Evolutionary conservation across 1,140 invertebrate genomes (phyloP).

Genomic region (Musca vetustissima): DNA sequence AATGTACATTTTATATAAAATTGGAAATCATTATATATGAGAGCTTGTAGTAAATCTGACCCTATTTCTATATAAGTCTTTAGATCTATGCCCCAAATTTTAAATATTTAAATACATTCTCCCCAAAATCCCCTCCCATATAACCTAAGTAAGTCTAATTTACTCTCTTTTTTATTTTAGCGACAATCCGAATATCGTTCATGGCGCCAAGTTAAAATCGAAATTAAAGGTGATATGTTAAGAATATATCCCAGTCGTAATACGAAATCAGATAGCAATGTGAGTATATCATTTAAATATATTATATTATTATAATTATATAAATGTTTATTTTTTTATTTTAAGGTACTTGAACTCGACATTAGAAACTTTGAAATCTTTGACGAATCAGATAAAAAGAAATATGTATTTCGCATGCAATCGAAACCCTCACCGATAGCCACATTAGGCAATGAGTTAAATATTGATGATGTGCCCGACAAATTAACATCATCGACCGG

Average conservation of each 20-base stretch:
- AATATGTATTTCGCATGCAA: slow-evolving; percentile 53
- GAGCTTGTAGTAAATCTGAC: too few species aligned
- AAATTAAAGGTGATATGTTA: slow-evolving; percentile 50
- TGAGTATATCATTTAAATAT: slow-evolving; percentile 25
- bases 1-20: too few species aligned
- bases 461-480: slow-evolving; percentile 44
- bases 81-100: too few species aligned
- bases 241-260: slow-evolving; percentile 51
- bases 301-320: not conserved
- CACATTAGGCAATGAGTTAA: slow-evolving; percentile 47
- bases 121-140: too few species aligned
- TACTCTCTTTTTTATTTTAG: slow-evolving; percentile 27
- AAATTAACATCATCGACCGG: slow-evolving; percentile 42
- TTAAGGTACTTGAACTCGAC: slow-evolving; percentile 52
- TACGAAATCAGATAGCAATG: slow-evolving; percentile 52
- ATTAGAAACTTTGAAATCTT: slow-evolving; percentile 54
- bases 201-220: slow-evolving; percentile 54
- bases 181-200: slow-evolving; percentile 54
- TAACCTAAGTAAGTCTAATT: too few species aligned
- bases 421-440: slow-evolving; percentile 48
- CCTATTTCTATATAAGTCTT: too few species aligned
- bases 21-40: too few species aligned
- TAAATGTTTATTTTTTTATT: not conserved
- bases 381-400: slow-evolving; percentile 54
- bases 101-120: too few species aligned